Conservation (phyloP, 2,888 invertebrate genomes). For the Limnephilus lunatus region DNA sequence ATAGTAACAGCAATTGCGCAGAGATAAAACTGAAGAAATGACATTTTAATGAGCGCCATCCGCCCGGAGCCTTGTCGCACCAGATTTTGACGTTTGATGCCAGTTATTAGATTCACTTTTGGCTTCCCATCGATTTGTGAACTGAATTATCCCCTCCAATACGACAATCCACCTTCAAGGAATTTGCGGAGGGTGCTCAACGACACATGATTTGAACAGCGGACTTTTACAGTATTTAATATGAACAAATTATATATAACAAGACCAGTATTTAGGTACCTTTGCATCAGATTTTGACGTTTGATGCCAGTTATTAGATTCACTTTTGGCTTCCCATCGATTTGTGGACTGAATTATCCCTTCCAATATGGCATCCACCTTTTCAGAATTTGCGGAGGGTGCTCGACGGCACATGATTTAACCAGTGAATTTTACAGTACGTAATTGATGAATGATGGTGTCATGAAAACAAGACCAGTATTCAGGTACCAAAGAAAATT, state of each 20-base stretch:
- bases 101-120: background rate
- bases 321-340: background rate
- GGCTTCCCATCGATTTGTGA: background rate
- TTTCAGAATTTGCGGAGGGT: background rate
- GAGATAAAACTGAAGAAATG: conserved; percentile 51
- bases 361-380: background rate
- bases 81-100: conserved; percentile 22
- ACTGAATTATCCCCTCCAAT: background rate
- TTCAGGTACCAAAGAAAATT: too few species aligned
- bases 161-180: background rate
- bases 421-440: background rate
- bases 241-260: too few species aligned
- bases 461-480: too few species aligned
- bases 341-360: background rate
- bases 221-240: background rate
- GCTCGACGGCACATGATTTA: background rate
- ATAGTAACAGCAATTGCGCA: conserved; percentile 16
- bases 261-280: too few species aligned
- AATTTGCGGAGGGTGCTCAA: background rate
- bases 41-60: conserved; percentile 64
- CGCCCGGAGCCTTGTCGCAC: conserved; percentile 40
- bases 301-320: background rate
- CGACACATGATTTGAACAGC: background rate
- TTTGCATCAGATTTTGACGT: conserved; percentile 26
- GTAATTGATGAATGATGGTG: too few species aligned